Evolutionary conservation across 2,888 invertebrate species (phyloP).

Genomic region (Dasypogon diadema): DNA sequence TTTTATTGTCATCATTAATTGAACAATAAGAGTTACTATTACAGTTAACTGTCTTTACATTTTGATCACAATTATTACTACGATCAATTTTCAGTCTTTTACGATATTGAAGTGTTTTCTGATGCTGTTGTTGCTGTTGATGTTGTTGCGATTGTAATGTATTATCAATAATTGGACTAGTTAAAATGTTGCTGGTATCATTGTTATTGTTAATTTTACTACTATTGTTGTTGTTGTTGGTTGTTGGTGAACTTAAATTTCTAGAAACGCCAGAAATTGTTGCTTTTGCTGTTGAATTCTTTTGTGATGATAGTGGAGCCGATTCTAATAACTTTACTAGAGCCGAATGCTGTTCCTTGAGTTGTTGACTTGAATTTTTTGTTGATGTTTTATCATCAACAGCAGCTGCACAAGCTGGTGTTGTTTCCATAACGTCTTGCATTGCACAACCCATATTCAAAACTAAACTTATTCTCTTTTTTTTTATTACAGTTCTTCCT

Average conservation of each 20-base stretch:
- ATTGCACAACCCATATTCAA: slow-evolving; percentile 68
- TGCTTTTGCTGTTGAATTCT: slow-evolving; percentile 43
- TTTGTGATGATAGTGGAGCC: slow-evolving; percentile 61
- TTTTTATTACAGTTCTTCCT: neutral
- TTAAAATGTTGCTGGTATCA: slow-evolving; percentile 41
- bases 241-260: slow-evolving; percentile 53
- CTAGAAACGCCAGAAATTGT: slow-evolving; percentile 53
- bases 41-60: slow-evolving; percentile 35
- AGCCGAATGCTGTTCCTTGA: slow-evolving; percentile 76
- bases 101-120: slow-evolving; percentile 55
- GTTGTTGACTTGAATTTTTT: slow-evolving; percentile 64
- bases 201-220: slow-evolving; percentile 35
- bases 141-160: slow-evolving; percentile 10
- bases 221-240: slow-evolving; percentile 36
- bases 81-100: slow-evolving; percentile 60
- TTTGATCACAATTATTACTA: slow-evolving; percentile 50
- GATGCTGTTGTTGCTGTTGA: slow-evolving; percentile 32
- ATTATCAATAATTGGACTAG: slow-evolving; percentile 39
- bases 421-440: slow-evolving; percentile 61
- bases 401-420: slow-evolving; percentile 58
- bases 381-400: slow-evolving; percentile 46
- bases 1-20: slow-evolving; percentile 24
- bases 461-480: neutral
- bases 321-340: slow-evolving; percentile 76
- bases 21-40: slow-evolving; percentile 22